Base-by-base conservation (phyloP, 1,140 invertebrate species). In the Brachionus rubens region DNA sequence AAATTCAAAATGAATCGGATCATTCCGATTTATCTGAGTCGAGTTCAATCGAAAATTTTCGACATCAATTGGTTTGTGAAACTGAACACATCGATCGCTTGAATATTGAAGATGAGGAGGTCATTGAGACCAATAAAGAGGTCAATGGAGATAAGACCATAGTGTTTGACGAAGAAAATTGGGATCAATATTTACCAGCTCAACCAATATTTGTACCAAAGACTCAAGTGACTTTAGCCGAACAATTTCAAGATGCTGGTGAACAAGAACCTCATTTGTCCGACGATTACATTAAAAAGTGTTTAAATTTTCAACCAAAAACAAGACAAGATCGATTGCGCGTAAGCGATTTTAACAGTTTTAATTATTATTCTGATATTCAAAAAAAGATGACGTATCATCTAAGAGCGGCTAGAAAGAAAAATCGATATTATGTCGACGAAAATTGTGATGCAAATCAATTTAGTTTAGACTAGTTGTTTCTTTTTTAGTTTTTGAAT, bases 161-260 rank as follows among this genome's bases (percentile, higher is more conserved):
- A n/a, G 12, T 26, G 41, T 65, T 65, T 26, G 59, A 43, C 10
- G 59, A 65, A 43, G 59, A 65, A 41, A 65, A 65, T 24, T 65
- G 59, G 59, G 59, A 65, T 14, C 19, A 24, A 24, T 65, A 65
- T 43, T 43, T 65, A 65, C 59, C 33, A 1, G n/a, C 21, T 30
- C 24, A 30, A n/a, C 21, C 40, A 24, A 65, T 24, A 16, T 19
- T 2, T 43, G 6, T 19, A n/a, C 30, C 30, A 65, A 62, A 40
- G 12, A 36, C 14, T 3, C 30, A 40, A 41, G 56, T 36, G 19
- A 43, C 36, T 14, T 28, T 65, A 41, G 21, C 12, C 12, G 36
- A 43, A 3, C 59, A 65, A 65, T 65, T 65, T 43, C 16, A 65
- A 41, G 40, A 65, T 65, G 59, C 59, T 12, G 59, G 43, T 36